Evolutionary conservation across 2,113 vertebrate species (phyloP), one percentile per base, ranked within the genome.

Genomic region (Onychostruthus taczanowskii): DNA sequence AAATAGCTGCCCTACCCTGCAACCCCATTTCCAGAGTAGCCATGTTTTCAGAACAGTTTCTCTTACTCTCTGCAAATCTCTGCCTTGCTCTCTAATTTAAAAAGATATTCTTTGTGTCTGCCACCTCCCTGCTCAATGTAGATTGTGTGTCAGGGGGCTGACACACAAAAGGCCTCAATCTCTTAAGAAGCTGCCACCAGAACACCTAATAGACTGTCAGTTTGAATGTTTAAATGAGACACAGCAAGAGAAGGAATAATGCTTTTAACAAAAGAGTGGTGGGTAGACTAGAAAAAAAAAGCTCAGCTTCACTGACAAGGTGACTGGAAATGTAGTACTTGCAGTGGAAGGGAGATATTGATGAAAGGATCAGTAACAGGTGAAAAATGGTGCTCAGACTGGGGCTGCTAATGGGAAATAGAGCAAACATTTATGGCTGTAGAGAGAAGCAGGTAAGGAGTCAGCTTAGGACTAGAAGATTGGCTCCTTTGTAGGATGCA

Each of bases 171-270:
- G 94, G n/a, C 89, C 93, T 94, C 87, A 81, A 73, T 94, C 84
- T 96, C 79, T 63, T 90, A 92, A 89, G 91, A 90, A 88, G 82
- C 94, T 97, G 95, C 89, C 94, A 87, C 87, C 79, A 76, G 94
- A 90, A 84, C 79, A 91, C 93, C 94, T 97, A 97, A 96, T 90
- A 96, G 82, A 90, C 87, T 96, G 96, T 94, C 95, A 96, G 82
- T 88, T 93, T 88, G 84, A 81, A 81, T 89, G 94, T 66, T 94
- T 86, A 94, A 97, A 95, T 90, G 82, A 94, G 94, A 72, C 74
- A 72, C 52, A 81, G 81, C 70, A 77, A 64, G 70, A 55, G 58
- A 88, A 73, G 53, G 79, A 82, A 89, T 81, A 86, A 90, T 66
- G 89, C 84, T 89, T 94, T 92, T 80, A 87, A 87, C 70, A 86